Base-by-base conservation (phyloP, 2,797 vertebrate species). In the Semotilus atromaculatus region DNA sequence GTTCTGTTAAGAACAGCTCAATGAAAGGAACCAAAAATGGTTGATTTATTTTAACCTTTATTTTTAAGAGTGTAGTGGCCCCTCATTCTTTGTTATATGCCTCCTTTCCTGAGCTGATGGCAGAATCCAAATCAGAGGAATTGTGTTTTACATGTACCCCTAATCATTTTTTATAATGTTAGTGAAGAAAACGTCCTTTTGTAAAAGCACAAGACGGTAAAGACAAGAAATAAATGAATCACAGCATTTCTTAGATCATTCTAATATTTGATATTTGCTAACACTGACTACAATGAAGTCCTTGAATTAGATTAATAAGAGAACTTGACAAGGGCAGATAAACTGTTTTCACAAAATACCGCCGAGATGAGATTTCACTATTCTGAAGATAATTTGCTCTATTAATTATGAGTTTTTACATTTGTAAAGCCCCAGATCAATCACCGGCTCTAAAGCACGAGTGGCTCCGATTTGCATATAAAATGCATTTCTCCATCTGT, bases 401-500 rank as follows among this genome's bases (percentile, higher is more conserved):
- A 88, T 86, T 88, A 89, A 90, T 87, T 90, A 84, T 87, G 86
- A 85, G 87, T 86, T 80, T 31, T 84, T 89, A 88, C 88, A 88
- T 86, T 87, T 84, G 84, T 86, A 90, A 89, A 88, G 81, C 81
- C 77, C 38, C 51, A 85, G 87, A 89, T 88, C 83, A 86, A 83
- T 81, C 77, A 81, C 86, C 74, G 34, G 38, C 55, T 55, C 86
- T 40, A 7, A 79, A 48, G 9, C 45, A 64, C 83, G 58, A 66
- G 71, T 85, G 68, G 80, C 81, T 90, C 72, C 81, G 87, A 91
- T 92, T 93, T 93, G 88, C 85, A 89, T 91, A 89, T 82, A 86
- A 86, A 92, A 89, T 89, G 70, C 70, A 84, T 93, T 91, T 90
- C 87, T 89, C 89, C 79, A 88, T 91, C 90, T 90, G 88, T 90